Evolutionary conservation across 1,140 invertebrate genomes (phyloP), one percentile per base, ranked within the genome.

Genomic region (Protaetia brevitarsis): DNA sequence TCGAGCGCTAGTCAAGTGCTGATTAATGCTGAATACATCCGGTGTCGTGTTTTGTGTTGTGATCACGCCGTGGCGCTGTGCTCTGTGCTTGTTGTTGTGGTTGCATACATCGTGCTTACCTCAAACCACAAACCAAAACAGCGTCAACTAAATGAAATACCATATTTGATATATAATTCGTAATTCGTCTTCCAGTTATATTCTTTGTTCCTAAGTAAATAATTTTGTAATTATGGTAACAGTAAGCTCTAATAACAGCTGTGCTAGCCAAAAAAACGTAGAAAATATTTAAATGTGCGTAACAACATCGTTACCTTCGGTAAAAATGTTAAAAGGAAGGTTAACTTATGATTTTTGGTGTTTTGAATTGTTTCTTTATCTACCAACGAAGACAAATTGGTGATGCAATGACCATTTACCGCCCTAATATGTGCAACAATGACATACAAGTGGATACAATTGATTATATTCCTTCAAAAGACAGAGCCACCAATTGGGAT

Each of bases 401-500:
- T 64, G n/a, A 64, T 30, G 66, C 64, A 62, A 71, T 68, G 63
- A 64, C 66, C 31, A 65, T 71, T 61, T 67, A 69, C 51, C 71
- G 70, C 31, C 36, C 59, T 1, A 72, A 72, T 58, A 70, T 70
- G 66, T 69, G 69, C 45, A 64, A 71, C 13, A 59, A 61, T 34
- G 67, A 69, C 56, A 51, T 37, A 37, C 21, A 56, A 34, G 28
- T 34, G 10, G 77, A 79, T 68, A 76, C 77, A 65, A 68, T 73
- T 13, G 77, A 79, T 68, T 66, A 74, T 62, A 64, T 78, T 45
- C 76, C 77, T 16, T 77, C 77, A 8, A 72, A 71, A 68, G 77
- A 79, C 62, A 70, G 77, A 57, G 77, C 71, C 6, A 77, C 74
- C 3, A 66, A 77, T 56, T 74, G 73, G 71, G 77, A 79, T 70